Percentiles rank a stretch among this genome's conserved stretches.
These are phyloP conservation scores for Lethrus apterus DNA, from an alignment of 1,140 invertebrate species.

Conservation along the genomic window DNA sequence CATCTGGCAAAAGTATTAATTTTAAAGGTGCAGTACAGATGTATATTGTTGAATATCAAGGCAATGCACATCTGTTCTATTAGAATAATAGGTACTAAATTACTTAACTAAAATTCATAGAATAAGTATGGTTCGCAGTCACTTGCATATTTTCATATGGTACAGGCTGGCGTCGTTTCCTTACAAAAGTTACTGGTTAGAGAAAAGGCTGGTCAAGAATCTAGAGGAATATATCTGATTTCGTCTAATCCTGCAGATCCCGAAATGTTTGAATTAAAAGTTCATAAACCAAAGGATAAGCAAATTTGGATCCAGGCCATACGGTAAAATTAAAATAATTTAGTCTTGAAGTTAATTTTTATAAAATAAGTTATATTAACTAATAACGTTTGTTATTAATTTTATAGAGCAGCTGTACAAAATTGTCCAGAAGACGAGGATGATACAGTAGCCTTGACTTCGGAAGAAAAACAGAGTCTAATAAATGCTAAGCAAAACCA, in stretches of 20 bases:
- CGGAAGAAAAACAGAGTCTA: slow-evolving; percentile 63
- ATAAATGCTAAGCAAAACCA: slow-evolving; percentile 65
- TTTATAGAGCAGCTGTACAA: slow-evolving; percentile 55
- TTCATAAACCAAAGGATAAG: slow-evolving; percentile 81
- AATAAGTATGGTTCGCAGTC: neutral
- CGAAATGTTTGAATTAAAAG: slow-evolving; percentile 93
- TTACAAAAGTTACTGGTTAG: slow-evolving; percentile 84
- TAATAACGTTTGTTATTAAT: slow-evolving; percentile 15
- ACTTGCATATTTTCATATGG: slow-evolving; percentile 7
- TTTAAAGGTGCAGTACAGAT: no score
- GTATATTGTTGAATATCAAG: no score
- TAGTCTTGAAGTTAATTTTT: neutral
- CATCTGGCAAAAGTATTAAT: no score
- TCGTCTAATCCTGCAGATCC: slow-evolving; percentile 78
- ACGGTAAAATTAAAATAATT: slow-evolving; percentile 49
- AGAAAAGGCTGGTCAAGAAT: slow-evolving; percentile 86
- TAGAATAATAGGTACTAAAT: no score
- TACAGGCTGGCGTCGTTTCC: slow-evolving; percentile 80
- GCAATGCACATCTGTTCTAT: no score
- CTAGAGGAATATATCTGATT: slow-evolving; percentile 81
- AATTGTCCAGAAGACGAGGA: slow-evolving; percentile 60
- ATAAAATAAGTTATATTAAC: slow-evolving; percentile 4
- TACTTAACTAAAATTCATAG: no score
- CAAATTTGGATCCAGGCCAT: slow-evolving; percentile 82
- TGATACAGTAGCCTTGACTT: slow-evolving; percentile 50